A percentile compares a stretch with the other conserved stretches of the same genome.
Conservation (phyloP, 1,140 invertebrate species). For the Drosophila elegans region DNA sequence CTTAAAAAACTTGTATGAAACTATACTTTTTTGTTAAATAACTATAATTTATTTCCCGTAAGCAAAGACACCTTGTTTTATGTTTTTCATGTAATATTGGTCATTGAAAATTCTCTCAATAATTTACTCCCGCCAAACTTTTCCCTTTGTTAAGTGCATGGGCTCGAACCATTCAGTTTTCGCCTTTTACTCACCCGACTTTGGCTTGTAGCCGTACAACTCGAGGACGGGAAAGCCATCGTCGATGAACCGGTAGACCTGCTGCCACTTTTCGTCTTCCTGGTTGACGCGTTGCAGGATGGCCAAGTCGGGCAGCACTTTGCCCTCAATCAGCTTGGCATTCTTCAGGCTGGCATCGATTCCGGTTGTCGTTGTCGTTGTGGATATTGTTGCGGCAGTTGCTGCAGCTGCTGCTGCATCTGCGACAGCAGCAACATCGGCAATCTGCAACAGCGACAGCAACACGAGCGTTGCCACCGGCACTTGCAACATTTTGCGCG, state of each 20-base stretch:
- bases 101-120: no score
- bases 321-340: constrained; percentile 80
- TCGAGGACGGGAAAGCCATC: constrained; percentile 82
- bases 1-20: no score
- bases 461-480: constrained; percentile 67
- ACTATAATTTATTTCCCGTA: no score
- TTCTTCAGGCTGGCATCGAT: constrained; percentile 79
- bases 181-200: constrained; percentile 60
- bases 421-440: constrained; percentile 20
- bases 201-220: constrained; percentile 75
- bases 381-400: constrained; percentile 14
- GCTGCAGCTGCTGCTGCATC: constrained; percentile 18
- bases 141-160: not conserved
- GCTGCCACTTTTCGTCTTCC: constrained; percentile 82
- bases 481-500: constrained; percentile 80
- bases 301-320: constrained; percentile 77
- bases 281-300: constrained; percentile 58
- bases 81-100: no score
- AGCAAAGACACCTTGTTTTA: no score
- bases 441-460: constrained; percentile 48
- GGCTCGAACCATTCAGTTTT: not conserved
- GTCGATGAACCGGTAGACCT: constrained; percentile 78
- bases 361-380: constrained; percentile 49
- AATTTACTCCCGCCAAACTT: no score
- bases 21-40: no score